Conservation (phyloP, 2,113 vertebrate genomes). For the Cyrtonyx montezumae region DNA sequence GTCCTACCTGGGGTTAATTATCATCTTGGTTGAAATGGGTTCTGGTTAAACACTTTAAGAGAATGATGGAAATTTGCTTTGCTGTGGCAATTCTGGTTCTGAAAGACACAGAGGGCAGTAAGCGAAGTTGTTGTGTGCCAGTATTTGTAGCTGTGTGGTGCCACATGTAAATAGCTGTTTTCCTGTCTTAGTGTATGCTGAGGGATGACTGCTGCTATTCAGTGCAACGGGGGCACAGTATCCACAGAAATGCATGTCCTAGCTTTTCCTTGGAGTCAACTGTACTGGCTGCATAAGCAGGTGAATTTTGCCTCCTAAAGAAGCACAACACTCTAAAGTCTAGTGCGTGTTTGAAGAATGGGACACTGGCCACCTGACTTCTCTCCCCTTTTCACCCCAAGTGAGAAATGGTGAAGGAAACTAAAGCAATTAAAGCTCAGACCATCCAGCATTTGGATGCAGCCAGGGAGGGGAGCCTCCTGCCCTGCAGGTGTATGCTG, state of each 20-base stretch:
- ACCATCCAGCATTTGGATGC: not conserved
- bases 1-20: not conserved
- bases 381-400: not conserved
- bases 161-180: not conserved
- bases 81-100: rapidly evolving
- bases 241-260: not conserved
- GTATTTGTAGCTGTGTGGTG: rapidly evolving
- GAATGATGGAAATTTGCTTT: not conserved
- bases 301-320: not conserved
- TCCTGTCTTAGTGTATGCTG: not conserved
- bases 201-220: not conserved
- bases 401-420: not conserved
- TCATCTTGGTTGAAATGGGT: not conserved
- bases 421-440: not conserved
- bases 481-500: not conserved
- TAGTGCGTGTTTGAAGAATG: rapidly evolving
- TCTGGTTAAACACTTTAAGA: not conserved
- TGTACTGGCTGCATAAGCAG: rapidly evolving
- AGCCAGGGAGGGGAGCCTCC: not conserved
- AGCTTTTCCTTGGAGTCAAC: not conserved
- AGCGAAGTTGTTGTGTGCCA: not conserved
- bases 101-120: not conserved
- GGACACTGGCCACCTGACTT: not conserved
- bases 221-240: not conserved
- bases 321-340: no score